Conservation (phyloP, 1,140 invertebrate species). For the Acromyrmex heyeri region DNA sequence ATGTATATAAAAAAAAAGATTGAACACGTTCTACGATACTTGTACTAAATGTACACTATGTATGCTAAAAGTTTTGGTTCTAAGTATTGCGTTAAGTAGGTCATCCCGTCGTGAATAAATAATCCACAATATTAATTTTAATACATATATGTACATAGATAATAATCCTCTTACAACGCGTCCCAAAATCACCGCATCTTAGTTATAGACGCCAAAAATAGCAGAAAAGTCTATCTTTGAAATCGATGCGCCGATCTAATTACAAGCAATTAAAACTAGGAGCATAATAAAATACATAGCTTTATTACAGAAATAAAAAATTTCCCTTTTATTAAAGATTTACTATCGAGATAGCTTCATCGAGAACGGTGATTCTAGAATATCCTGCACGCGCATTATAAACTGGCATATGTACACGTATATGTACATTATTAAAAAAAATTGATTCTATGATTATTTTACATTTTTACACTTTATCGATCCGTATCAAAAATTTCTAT, state of each 20-base stretch:
- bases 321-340: not conserved
- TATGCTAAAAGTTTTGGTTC: constrained; percentile 25
- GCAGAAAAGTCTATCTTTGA: not conserved
- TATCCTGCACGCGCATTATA: not conserved
- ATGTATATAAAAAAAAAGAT: not conserved
- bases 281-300: constrained; percentile 9
- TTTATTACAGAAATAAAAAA: constrained; percentile 3
- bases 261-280: constrained; percentile 34
- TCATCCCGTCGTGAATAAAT: not conserved
- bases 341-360: not conserved
- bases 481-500: constrained; percentile 62
- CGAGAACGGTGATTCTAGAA: not conserved
- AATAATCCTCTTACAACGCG: not conserved
- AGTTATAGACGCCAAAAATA: not conserved
- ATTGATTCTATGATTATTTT: constrained; percentile 2
- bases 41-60: not conserved
- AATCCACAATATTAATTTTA: not conserved
- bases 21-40: not conserved
- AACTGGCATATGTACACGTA: not conserved
- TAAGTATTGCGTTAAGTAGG: constrained; percentile 26
- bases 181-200: not conserved
- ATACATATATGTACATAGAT: constrained; percentile 22
- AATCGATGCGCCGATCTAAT: not conserved
- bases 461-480: constrained; percentile 40
- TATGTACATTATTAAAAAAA: constrained; percentile 50